phyloP scores from a whole-genome alignment of 1,140 invertebrate genomes.

The Ceratitis capitata region DNA sequence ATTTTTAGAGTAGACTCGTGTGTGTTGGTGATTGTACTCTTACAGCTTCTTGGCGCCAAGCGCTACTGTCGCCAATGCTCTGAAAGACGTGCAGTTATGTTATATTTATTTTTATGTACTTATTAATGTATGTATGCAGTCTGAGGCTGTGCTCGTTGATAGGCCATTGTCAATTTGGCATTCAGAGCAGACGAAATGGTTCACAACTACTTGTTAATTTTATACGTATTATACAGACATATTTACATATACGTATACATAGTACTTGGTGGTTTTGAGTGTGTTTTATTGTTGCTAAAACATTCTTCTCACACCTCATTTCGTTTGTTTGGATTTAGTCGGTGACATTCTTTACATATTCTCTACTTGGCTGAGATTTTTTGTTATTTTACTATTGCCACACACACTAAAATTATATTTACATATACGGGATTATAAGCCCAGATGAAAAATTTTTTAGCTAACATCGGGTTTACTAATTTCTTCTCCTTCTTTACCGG shows the following conservation, averaged over 20 bases:
- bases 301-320: not conserved
- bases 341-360: not conserved
- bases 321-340: not conserved
- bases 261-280: not conserved
- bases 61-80: not conserved
- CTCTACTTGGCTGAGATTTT: not conserved
- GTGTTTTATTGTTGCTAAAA: not conserved
- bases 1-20: not conserved
- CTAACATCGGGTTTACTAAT: no score
- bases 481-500: no score
- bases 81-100: not conserved
- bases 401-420: no score
- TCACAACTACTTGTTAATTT: no score
- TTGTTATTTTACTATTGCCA: no score
- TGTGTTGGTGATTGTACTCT: no score
- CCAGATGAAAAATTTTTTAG: no score
- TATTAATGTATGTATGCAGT: not conserved
- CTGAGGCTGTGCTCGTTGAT: not conserved
- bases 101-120: no score
- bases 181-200: not conserved
- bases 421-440: no score
- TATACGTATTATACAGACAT: no score
- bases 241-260: not conserved
- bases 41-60: not conserved
- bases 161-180: not conserved